Evolutionary conservation across 1,140 invertebrate species (phyloP).

Genomic region (Drosophila elegans): DNA sequence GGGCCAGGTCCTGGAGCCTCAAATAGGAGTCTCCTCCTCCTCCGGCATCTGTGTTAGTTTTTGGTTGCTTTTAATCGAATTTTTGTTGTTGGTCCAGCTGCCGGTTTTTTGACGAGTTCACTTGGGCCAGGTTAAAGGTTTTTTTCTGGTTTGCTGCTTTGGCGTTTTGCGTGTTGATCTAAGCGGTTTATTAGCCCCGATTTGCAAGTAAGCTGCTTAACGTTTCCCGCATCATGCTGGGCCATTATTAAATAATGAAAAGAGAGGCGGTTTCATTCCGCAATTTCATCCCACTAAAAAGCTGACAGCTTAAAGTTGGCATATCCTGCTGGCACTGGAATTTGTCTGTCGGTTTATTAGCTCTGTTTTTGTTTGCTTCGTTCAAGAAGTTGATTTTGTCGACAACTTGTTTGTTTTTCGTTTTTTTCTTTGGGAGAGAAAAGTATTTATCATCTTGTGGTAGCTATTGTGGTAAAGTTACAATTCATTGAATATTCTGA

Average conservation of each 20-base stretch:
- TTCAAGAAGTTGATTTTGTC: constrained; percentile 22
- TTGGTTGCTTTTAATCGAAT: constrained; percentile 57
- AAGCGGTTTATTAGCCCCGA: constrained; percentile 56
- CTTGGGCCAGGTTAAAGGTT: constrained; percentile 39
- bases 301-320: constrained; percentile 16
- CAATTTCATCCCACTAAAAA: not conserved
- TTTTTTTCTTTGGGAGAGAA: constrained; percentile 4
- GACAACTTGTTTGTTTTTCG: constrained; percentile 29
- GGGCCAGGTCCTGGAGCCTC: constrained; percentile 17
- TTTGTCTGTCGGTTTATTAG: constrained; percentile 21
- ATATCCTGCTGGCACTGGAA: constrained; percentile 32
- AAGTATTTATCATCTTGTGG: constrained; percentile 38
- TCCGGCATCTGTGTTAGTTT: constrained; percentile 41
- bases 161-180: constrained; percentile 54
- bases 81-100: constrained; percentile 29
- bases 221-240: constrained; percentile 18
- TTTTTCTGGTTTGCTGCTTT: constrained; percentile 28
- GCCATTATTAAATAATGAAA: constrained; percentile 52
- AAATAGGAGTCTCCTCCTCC: constrained; percentile 5
- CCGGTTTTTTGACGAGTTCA: constrained; percentile 1
- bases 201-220: constrained; percentile 48
- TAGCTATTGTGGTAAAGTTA: constrained; percentile 30
- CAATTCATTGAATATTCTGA: constrained; percentile 39
- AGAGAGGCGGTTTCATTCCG: not conserved
- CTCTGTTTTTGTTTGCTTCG: constrained; percentile 21